Evolutionary conservation across 2,797 vertebrate species (phyloP), one percentile per base, ranked within the genome.

Genomic region (Anguilla obscura): DNA sequence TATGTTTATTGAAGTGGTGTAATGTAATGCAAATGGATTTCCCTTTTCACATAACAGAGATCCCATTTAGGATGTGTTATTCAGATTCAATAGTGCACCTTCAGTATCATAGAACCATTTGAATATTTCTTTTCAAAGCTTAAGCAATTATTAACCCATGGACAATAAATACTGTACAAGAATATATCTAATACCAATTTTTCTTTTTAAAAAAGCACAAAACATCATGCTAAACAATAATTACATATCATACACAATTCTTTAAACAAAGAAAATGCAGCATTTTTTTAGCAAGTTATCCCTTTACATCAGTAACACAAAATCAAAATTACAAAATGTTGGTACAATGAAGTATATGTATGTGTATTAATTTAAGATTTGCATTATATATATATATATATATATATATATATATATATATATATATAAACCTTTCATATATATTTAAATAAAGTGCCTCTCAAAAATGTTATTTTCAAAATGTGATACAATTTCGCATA

Each of bases 151-250:
- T 89, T 85, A 88, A 85, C 91, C 90, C 87, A 58, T 89, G 90
- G 90, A 90, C 87, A 93, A 94, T 94, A 94, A 94, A 94, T 94
- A 93, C 93, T 94, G 92, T 94, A 94, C 93, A 93, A 90, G 88
- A 90, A 92, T 90, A 93, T 86, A 90, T 90, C 91, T 91, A 87
- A 91, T 86, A 91, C 88, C 58, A 88, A 89, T 88, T 69, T 71
- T 84, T 58, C 16, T 56, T 56, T 56, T 86, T 18, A 58, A 87
- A 86, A 87, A 82, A 85, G 66, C 58, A 91, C 86, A 88, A 89
- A 87, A 89, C 88, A 92, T 89, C 80, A 88, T 89, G 88, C 82
- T 80, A 87, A 58, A 87, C 86, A 92, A 89, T 87, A 89, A 50
- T 85, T 90, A 92, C 92, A 92, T 88, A 87, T 89, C 88, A 87